Evolutionary conservation across 2,113 vertebrate species (phyloP).

Genomic region (Pachycephala philippinensis): DNA sequence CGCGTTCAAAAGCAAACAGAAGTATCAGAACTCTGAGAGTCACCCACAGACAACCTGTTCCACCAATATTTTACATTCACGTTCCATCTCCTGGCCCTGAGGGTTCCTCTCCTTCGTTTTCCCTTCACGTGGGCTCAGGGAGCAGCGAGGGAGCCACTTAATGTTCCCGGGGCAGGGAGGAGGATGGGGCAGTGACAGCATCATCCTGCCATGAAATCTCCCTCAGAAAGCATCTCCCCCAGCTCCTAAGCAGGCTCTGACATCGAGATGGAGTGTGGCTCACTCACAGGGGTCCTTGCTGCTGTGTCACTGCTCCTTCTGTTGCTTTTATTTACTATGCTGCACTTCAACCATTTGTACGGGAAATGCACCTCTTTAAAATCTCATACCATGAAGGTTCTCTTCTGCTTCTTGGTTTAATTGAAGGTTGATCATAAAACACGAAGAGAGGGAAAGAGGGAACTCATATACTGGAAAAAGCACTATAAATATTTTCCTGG

Average conservation of each 20-base stretch:
- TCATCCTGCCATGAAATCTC: background rate
- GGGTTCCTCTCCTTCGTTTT: background rate
- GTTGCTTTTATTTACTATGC: background rate
- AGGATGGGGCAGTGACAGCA: background rate
- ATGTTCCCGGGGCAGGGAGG: background rate
- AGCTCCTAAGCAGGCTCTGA: background rate
- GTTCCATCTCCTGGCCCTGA: background rate
- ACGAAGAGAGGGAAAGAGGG: background rate
- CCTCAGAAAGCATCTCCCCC: background rate
- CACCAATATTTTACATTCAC: background rate
- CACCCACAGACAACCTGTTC: slow-evolving; percentile 56
- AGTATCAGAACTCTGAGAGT: background rate
- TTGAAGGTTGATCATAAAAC: background rate
- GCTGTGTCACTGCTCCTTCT: background rate
- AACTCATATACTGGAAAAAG: slow-evolving; percentile 30
- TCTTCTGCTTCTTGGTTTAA: background rate
- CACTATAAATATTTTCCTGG: slow-evolving; percentile 41
- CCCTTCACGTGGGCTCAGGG: background rate
- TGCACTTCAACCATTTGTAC: background rate
- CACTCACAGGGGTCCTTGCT: background rate
- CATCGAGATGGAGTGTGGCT: background rate
- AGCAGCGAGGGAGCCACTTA: background rate
- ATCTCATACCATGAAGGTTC: background rate
- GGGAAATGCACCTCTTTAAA: background rate
- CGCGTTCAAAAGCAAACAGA: background rate